Conservation (phyloP, 2,888 invertebrate species). For the Acanthoscelides obtectus region DNA sequence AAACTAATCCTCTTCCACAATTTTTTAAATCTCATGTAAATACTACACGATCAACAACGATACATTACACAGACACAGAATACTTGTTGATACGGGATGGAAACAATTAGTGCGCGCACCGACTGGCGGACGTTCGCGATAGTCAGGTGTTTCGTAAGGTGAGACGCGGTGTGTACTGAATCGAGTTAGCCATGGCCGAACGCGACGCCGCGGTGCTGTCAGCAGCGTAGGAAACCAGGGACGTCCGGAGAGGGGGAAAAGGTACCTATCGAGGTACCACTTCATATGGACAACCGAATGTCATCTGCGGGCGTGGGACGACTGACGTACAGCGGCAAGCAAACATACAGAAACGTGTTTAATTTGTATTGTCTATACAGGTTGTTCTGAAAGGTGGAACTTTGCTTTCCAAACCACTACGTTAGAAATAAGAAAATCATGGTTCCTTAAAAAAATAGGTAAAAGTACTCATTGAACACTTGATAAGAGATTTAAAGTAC, state of each 20-base stretch:
- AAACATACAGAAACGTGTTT: not conserved
- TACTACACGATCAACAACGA: not conserved
- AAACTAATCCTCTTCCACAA: not conserved
- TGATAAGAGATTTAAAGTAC: too few relatives aligned
- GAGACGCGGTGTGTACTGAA: not conserved
- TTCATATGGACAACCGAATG: not conserved
- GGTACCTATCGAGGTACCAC: not conserved
- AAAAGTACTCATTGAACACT: too few relatives aligned
- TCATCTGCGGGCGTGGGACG: not conserved
- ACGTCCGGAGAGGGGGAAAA: not conserved
- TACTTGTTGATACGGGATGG: not conserved
- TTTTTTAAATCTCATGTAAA: not conserved
- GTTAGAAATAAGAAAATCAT: too few relatives aligned
- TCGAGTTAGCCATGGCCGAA: not conserved
- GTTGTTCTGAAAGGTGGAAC: too few relatives aligned
- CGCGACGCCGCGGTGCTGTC: not conserved
- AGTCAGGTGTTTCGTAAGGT: not conserved
- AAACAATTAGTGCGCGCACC: not conserved
- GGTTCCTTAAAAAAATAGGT: too few relatives aligned
- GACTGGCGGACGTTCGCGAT: not conserved
- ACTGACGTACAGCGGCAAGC: not conserved
- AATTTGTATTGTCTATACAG: too few relatives aligned
- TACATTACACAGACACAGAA: not conserved
- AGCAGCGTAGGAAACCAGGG: not conserved
- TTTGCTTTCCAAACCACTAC: too few relatives aligned